Base-by-base conservation (phyloP, 2,113 vertebrate genomes). In the Gallinago media region DNA sequence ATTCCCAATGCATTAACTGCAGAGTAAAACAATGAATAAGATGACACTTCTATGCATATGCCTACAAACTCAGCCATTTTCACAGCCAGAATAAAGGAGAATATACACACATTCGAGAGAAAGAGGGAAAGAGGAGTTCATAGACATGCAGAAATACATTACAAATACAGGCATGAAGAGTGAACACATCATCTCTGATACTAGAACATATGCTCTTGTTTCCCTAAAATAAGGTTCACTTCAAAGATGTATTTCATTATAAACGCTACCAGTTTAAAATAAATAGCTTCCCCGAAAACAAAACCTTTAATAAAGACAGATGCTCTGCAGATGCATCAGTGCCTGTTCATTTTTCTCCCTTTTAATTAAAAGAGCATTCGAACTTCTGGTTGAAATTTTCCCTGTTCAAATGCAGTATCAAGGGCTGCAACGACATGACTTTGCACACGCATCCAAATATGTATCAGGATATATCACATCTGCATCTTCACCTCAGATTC, bases 301-400 rank as follows among this genome's bases (percentile, higher is more conserved):
- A 67, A 71, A 81, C 52, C 52, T 87, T 95, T 84, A 84, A 15
- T 46, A 82, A 76, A 82, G 89, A 88, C 89, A 96, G 89, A 91
- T 85, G 81, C 73, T 71, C 52, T 72, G 75, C 76, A 68, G 78
- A 88, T 67, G 76, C 76, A 91, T 54, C 92, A n/a, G 16, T 44
- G 85, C 47, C 76, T 49, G 52, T 16, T 84, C 70, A 34, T 96
- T 94, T 84, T 75, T 86, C 61, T 74, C 73, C 73, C 46, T 77
- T 63, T 31, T 65, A 83, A 95, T 90, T 88, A 92, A 90, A 94
- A 83, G 55, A 19, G 52, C 56, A 26, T 76, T 84, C 83, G 61
- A 67, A 71, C 46, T 88, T 47, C 83, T 72, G 83, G 50, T 3
- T 82, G 59, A 23, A 22, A 50, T 61, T 54, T n/a, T 34, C 13